Percentiles rank a stretch among this genome's conserved stretches.
These are phyloP conservation scores for Motacilla alba DNA, from an alignment of 2,113 vertebrate species.

Conservation along the genomic window DNA sequence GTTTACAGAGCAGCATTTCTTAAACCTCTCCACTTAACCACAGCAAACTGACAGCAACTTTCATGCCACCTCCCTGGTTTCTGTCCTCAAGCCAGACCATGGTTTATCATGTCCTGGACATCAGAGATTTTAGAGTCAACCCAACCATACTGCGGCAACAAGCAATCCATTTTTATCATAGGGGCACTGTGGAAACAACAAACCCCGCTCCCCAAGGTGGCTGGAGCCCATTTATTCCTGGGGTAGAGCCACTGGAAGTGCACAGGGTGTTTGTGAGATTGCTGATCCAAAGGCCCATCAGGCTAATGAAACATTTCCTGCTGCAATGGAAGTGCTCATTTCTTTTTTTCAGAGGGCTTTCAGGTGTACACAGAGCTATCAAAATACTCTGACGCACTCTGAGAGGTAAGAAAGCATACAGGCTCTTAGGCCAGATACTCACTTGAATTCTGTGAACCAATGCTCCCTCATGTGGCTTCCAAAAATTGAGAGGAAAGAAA, in stretches of 20 bases:
- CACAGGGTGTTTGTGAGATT: not conserved
- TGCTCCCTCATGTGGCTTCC: not conserved
- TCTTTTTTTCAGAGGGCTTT: not conserved
- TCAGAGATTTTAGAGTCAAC: not conserved
- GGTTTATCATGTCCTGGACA: not conserved
- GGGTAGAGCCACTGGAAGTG: not conserved
- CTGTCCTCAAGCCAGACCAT: not conserved
- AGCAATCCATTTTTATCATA: not conserved
- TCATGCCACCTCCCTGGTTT: not conserved
- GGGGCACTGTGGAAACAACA: not conserved
- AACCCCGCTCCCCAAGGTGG: not conserved
- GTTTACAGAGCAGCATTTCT: not conserved
- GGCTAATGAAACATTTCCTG: not conserved
- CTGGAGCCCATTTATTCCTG: not conserved
- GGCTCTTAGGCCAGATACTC: not conserved
- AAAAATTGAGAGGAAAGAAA: not conserved
- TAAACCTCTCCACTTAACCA: not conserved
- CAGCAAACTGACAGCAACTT: not conserved
- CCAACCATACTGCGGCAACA: not conserved
- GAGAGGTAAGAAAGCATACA: not conserved
- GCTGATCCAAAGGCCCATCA: not conserved
- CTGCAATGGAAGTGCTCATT: rapidly evolving
- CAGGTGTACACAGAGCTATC: not conserved
- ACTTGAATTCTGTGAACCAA: not conserved
- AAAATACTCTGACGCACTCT: not conserved